Conservation (phyloP, 2,888 invertebrate genomes). For the Tineola bisselliella region DNA sequence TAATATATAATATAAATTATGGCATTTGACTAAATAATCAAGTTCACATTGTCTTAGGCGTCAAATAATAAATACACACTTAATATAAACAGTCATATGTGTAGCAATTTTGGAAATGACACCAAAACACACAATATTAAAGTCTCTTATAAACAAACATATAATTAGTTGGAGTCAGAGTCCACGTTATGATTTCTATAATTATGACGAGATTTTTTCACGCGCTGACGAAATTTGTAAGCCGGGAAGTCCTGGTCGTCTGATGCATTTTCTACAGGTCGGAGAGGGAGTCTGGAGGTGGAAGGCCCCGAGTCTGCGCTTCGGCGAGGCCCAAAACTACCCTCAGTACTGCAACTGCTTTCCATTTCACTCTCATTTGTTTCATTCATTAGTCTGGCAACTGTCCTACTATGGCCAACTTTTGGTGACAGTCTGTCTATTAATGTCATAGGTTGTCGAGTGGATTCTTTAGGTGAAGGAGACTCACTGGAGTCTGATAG, state of each 20-base stretch:
- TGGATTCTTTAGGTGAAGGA: slow-evolving; percentile 38
- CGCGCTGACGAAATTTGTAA: slow-evolving; percentile 65
- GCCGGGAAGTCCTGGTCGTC: slow-evolving; percentile 61
- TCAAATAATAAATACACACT: no score
- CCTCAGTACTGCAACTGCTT: slow-evolving; percentile 55
- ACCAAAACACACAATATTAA: no score
- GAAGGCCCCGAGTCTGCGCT: slow-evolving; percentile 33
- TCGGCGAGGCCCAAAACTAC: slow-evolving; percentile 37
- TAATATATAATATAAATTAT: no score
- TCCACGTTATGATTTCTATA: slow-evolving; percentile 70
- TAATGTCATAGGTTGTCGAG: slow-evolving; percentile 30
- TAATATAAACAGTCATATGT: no score
- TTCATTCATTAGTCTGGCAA: slow-evolving; percentile 58
- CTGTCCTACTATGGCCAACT: slow-evolving; percentile 35
- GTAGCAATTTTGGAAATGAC: no score
- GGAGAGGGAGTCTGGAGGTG: slow-evolving; percentile 35
- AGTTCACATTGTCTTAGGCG: no score
- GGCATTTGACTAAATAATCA: no score
- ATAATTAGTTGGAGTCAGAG: slow-evolving; percentile 68
- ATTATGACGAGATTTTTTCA: slow-evolving; percentile 71
- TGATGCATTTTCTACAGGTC: slow-evolving; percentile 38
- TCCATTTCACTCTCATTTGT: slow-evolving; percentile 62
- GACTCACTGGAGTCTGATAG: slow-evolving; percentile 54
- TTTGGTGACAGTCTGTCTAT: slow-evolving; percentile 33
- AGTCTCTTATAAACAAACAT: no score